phyloP scores from a whole-genome alignment of 2,797 vertebrate species.

The Otus scops region DNA sequence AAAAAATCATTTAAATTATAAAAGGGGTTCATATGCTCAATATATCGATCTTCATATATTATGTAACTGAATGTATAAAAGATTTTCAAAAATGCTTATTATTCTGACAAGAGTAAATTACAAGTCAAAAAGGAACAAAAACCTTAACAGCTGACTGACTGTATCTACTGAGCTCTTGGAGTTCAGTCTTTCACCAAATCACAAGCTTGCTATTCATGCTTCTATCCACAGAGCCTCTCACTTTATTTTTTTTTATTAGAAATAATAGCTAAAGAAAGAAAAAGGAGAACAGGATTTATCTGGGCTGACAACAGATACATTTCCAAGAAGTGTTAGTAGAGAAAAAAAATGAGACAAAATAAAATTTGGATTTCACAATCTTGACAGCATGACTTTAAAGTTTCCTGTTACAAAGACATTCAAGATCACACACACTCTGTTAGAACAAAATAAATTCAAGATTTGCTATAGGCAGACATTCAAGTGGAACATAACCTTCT shows the following conservation, averaged over 20 bases:
- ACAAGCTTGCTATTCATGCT: not conserved
- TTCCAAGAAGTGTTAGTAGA: not conserved
- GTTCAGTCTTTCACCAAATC: not conserved
- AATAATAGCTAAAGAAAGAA: not conserved
- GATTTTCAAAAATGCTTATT: not conserved
- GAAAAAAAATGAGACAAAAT: not conserved
- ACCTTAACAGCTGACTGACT: not conserved
- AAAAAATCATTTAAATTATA: not conserved
- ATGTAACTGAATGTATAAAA: not conserved
- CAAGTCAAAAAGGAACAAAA: not conserved
- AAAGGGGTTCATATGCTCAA: not conserved
- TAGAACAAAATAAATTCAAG: not conserved
- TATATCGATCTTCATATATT: not conserved
- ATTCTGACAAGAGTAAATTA: not conserved
- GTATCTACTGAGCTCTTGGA: not conserved
- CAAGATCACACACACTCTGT: not conserved
- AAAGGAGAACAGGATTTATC: not conserved
- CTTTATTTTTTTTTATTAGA: not conserved
- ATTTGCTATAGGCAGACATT: not conserved
- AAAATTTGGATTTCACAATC: not conserved
- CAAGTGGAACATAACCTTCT: not conserved
- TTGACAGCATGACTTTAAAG: not conserved
- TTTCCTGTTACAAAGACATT: not conserved
- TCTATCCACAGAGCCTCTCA: not conserved
- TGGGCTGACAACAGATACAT: not conserved